Evolutionary conservation across 1,140 invertebrate genomes (phyloP).

Genomic region (Diprion similis): DNA sequence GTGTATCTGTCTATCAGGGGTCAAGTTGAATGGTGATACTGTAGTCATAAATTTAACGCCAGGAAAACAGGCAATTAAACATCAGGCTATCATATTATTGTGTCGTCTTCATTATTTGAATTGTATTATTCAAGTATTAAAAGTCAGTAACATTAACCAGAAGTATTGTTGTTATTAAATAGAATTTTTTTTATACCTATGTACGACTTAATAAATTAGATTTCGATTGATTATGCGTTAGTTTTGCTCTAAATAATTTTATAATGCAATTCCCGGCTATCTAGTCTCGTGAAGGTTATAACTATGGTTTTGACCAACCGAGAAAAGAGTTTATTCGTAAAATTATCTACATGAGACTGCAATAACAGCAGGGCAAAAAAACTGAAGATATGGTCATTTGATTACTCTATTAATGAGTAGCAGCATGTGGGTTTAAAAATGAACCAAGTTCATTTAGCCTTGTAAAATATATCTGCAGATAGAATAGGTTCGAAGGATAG

Average conservation of each 20-base stretch:
- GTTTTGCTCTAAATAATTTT: too few relatives aligned
- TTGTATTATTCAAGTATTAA: not conserved
- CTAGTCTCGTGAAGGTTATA: not conserved
- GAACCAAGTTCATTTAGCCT: not conserved
- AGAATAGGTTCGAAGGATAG: too few relatives aligned
- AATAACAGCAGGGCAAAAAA: not conserved
- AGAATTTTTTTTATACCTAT: not conserved
- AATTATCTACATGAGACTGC: not conserved
- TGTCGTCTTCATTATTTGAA: not conserved
- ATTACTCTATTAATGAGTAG: not conserved
- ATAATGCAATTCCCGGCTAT: not conserved
- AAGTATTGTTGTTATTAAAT: not conserved
- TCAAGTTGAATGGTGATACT: too few relatives aligned
- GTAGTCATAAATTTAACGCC: too few relatives aligned
- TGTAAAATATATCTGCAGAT: not conserved
- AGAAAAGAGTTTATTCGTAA: not conserved
- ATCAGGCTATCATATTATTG: not conserved
- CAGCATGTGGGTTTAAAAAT: not conserved
- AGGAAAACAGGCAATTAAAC: too few relatives aligned
- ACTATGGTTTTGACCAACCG: not conserved
- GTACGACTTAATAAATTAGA: not conserved
- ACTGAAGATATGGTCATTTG: not conserved
- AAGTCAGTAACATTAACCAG: not conserved
- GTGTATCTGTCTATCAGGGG: too few relatives aligned
- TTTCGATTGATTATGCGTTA: not conserved